phyloP scores from a whole-genome alignment of 2,113 vertebrate genomes.

The Cyanistes caeruleus region DNA sequence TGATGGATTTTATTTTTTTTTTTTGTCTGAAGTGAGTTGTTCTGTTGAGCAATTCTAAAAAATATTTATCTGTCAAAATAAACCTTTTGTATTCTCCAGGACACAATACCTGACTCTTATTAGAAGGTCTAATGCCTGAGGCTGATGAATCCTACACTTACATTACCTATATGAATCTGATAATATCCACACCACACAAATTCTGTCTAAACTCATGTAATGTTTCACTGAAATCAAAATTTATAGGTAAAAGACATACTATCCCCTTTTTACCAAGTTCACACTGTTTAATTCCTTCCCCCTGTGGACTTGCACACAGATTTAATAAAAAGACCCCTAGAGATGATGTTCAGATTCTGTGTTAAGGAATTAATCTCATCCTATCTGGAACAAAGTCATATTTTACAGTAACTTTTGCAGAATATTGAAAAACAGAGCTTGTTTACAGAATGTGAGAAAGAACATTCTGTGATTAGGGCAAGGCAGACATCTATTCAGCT shows the following conservation, averaged over 20 bases:
- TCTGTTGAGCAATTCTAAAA: neutral
- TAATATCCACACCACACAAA: neutral
- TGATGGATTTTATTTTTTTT: neutral
- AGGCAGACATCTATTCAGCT: neutral
- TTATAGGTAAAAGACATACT: neutral
- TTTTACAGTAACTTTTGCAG: neutral
- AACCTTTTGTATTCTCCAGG: neutral
- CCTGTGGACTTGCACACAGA: neutral
- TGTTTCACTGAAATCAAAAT: neutral
- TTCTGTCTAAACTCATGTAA: neutral
- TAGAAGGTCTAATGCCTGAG: neutral
- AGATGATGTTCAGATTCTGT: neutral
- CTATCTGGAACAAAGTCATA: neutral
- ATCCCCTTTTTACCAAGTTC: neutral
- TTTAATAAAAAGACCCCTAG: neutral
- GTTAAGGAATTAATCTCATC: neutral
- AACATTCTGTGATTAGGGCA: neutral
- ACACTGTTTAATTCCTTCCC: neutral
- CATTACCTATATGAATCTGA: neutral
- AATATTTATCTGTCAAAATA: neutral
- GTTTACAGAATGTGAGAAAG: neutral
- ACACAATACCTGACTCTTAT: neutral
- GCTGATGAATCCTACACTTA: neutral
- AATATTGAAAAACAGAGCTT: neutral
- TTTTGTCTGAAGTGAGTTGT: neutral